phyloP scores from a whole-genome alignment of 2,113 vertebrate species.

The Todiramphus saurophagus region DNA sequence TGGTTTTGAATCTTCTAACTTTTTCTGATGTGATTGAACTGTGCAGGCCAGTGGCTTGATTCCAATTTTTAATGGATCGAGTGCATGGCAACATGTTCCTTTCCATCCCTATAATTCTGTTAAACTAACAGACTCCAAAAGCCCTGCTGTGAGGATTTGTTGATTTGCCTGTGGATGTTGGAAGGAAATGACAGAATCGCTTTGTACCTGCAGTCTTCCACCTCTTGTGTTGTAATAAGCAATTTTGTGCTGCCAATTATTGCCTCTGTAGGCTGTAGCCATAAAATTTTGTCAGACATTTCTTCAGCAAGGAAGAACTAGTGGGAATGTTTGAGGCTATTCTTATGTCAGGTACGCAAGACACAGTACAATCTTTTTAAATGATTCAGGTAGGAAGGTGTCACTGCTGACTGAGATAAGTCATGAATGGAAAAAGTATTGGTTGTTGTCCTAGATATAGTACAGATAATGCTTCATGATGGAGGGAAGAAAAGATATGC shows the following conservation, averaged over 20 bases:
- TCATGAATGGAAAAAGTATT: not conserved
- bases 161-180: not conserved
- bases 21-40: not conserved
- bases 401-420: not conserved
- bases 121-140: not conserved
- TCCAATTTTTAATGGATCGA: not conserved
- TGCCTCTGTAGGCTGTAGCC: not conserved
- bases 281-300: not conserved
- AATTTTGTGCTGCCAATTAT: not conserved
- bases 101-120: not conserved
- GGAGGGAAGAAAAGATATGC: not conserved
- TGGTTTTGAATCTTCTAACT: not conserved
- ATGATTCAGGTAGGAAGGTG: not conserved
- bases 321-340: not conserved
- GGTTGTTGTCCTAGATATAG: not conserved
- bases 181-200: not conserved
- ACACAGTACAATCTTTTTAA: not conserved
- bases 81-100: not conserved
- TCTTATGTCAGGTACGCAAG: not conserved
- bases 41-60: not conserved
- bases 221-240: not conserved
- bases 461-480: not conserved
- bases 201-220: not conserved
- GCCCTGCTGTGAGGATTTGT: not conserved
- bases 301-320: not conserved